A percentile compares a stretch with the other conserved stretches of the same genome.
These are phyloP conservation scores for Gambusia yucatana DNA, from an alignment of 2,797 vertebrate genomes.

Conservation along the genomic window DNA sequence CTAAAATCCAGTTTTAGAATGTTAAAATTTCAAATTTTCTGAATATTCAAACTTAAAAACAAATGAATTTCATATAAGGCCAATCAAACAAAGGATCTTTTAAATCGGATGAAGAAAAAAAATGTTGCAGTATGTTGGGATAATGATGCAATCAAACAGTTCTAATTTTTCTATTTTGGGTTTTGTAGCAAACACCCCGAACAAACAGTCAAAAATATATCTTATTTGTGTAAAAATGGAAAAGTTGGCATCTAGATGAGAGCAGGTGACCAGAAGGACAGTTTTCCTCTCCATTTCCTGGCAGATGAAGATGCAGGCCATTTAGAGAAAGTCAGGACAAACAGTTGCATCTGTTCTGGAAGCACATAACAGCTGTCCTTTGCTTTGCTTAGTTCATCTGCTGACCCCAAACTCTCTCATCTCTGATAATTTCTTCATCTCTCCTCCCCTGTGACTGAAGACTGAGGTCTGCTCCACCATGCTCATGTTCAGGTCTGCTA, in stretches of 20 bases:
- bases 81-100: too few species aligned
- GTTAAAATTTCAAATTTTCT: too few species aligned
- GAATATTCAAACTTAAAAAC: too few species aligned
- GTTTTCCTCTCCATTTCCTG: neutral
- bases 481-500: conserved; percentile 14
- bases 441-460: conserved; percentile 20
- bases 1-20: too few species aligned
- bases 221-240: neutral
- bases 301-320: neutral
- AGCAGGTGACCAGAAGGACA: neutral
- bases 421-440: conserved; percentile 7
- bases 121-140: too few species aligned
- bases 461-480: neutral
- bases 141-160: too few species aligned
- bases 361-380: conserved; percentile 10
- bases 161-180: too few species aligned
- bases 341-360: conserved; percentile 9
- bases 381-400: conserved; percentile 8
- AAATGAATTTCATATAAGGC: too few species aligned
- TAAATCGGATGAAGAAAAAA: too few species aligned
- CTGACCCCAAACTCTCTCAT: conserved; percentile 3
- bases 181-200: too few species aligned
- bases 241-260: neutral
- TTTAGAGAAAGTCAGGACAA: neutral
- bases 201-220: too few species aligned